Conservation (phyloP, 2,797 vertebrate genomes). For the Tauraco hartlaubi region DNA sequence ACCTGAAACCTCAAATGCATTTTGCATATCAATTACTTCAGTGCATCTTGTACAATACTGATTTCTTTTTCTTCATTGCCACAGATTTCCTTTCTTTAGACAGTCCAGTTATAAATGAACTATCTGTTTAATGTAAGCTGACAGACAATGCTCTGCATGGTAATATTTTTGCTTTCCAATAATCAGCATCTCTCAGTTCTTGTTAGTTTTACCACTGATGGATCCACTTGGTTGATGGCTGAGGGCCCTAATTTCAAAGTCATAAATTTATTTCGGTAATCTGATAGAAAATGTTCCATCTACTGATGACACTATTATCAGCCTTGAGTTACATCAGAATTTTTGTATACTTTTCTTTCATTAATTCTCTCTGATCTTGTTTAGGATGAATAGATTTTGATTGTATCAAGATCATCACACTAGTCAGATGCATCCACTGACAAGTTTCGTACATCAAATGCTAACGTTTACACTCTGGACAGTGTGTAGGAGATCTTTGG, state of each 20-base stretch:
- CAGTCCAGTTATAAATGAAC: neutral
- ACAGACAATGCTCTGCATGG: neutral
- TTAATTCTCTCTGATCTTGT: neutral
- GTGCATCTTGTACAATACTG: neutral
- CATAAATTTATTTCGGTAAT: neutral
- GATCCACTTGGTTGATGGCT: neutral
- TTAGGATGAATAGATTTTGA: neutral
- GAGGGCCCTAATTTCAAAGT: neutral
- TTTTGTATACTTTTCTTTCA: neutral
- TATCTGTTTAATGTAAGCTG: neutral
- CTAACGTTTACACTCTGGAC: neutral
- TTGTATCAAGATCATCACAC: neutral
- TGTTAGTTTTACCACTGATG: neutral
- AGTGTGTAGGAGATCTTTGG: neutral
- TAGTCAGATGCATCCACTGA: neutral
- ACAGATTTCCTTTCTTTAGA: neutral
- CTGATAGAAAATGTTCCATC: neutral
- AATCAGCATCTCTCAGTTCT: neutral
- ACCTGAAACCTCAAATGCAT: neutral
- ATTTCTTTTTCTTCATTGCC: neutral
- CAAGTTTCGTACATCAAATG: neutral
- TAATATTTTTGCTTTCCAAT: neutral
- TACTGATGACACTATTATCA: neutral
- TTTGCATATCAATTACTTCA: neutral
- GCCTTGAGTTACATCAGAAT: neutral